Base-by-base conservation (phyloP, 2,113 vertebrate species). In the Hipposideros armiger region DNA sequence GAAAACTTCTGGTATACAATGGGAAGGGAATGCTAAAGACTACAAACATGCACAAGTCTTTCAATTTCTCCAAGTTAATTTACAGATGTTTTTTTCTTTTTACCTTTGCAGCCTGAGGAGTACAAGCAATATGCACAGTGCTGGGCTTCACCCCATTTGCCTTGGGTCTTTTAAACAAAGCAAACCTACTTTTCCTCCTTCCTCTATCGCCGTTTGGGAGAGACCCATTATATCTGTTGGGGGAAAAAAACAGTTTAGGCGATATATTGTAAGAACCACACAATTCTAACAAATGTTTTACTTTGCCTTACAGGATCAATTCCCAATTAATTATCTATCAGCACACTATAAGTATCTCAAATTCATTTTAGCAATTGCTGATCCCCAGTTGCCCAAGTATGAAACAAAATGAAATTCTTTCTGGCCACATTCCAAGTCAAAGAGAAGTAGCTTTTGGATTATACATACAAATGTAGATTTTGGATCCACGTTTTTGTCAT, bases 91-190 rank as follows among this genome's bases (percentile, higher is more conserved):
- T 66, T 52, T 74, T 8, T 28, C 54, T 77, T 70, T 87, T 98
- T 98, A 99, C 99, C 99, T 99, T 99, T 98, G 99, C 99, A 98
- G 99, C 99, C 98, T 99, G 99, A 92, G 99, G 99, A 70, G 99
- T 99, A 97, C 99, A 99, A 98, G 99, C 99, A 97, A 99, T 98
- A 92, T 99, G 99, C 96, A 99, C 99, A 93, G 99, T 99, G 98
- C 99, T 99, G 81, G 99, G 99, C 98, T 99, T 99, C 98, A 99
- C 99, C 97, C 99, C 99, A 87, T 99, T 99, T 96, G 99, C 99
- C 98, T 99, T 99, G 93, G 99, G 99, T 95, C 99, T 99, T 98
- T 99, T 99, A 97, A 99, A 99, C 97, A 99, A 99, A 97, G 99
- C 99, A 98, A 99, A 99, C 4, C 99, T 99, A 98, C 99, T 99